phyloP scores from a whole-genome alignment of 2,797 vertebrate genomes.

The Fratercula arctica region DNA sequence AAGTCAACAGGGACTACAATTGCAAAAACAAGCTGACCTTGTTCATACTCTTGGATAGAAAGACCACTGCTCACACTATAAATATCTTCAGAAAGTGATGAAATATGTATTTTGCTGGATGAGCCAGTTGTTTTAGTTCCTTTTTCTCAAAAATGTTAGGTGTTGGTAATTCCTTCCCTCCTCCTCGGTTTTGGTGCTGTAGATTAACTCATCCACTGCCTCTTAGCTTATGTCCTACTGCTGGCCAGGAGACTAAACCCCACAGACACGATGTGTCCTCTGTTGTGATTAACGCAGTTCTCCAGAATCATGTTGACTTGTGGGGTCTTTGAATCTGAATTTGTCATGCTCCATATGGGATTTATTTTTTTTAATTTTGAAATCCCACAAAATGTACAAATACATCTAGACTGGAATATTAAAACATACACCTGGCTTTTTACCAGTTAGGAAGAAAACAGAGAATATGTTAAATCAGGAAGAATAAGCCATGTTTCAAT shows the following conservation, averaged over 20 bases:
- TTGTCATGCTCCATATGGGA: background rate
- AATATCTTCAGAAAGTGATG: background rate
- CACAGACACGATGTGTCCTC: background rate
- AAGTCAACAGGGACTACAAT: background rate
- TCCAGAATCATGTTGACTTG: background rate
- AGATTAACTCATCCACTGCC: background rate
- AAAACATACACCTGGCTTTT: background rate
- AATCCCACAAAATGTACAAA: background rate
- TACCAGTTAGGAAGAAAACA: background rate
- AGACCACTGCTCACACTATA: background rate
- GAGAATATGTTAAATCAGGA: background rate
- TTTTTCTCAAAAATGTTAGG: background rate
- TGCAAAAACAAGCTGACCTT: background rate
- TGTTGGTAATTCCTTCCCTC: background rate
- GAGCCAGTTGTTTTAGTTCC: background rate
- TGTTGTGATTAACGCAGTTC: background rate
- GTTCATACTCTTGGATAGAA: background rate
- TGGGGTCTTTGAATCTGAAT: background rate
- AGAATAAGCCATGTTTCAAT: conserved; percentile 25
- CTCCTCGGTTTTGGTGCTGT: background rate
- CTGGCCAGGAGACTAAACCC: background rate
- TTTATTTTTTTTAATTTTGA: background rate
- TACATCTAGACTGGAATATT: background rate
- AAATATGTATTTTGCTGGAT: background rate
- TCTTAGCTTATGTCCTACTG: background rate